These are phyloP conservation scores for Caerostris extrusa DNA, from an alignment of 1,140 invertebrate genomes.

Conservation along the genomic window DNA sequence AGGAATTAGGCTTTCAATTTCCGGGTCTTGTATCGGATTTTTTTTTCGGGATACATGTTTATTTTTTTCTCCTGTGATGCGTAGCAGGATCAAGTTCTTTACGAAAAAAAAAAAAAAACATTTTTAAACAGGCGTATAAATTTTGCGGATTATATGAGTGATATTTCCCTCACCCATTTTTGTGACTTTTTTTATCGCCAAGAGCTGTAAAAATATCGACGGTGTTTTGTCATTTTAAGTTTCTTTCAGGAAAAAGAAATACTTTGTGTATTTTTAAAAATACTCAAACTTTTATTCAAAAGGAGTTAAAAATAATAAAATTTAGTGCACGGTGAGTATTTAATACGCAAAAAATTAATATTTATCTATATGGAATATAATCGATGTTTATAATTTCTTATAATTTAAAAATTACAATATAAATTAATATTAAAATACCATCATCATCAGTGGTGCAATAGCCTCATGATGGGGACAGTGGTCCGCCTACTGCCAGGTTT, in stretches of 20 bases:
- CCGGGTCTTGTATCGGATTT: constrained; percentile 45
- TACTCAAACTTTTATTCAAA: too few relatives aligned
- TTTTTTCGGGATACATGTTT: constrained; percentile 21
- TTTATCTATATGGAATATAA: too few relatives aligned
- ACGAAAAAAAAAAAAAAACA: not conserved
- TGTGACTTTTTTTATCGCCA: not conserved
- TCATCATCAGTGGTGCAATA: too few relatives aligned
- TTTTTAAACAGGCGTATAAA: constrained; percentile 9
- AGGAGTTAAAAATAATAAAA: too few relatives aligned
- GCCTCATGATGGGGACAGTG: too few relatives aligned
- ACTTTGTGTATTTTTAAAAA: too few relatives aligned
- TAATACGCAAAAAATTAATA: too few relatives aligned
- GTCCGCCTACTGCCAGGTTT: too few relatives aligned
- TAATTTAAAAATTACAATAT: too few relatives aligned
- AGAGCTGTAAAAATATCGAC: not conserved
- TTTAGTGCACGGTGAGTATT: too few relatives aligned
- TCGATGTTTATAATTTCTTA: too few relatives aligned
- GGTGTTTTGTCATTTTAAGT: not conserved
- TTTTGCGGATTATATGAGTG: not conserved
- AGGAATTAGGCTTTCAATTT: constrained; percentile 54
- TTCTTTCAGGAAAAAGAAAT: not conserved
- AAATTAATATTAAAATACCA: too few relatives aligned
- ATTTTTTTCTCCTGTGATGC: not conserved
- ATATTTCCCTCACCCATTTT: not conserved
- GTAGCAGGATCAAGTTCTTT: not conserved